Evolutionary conservation across 37 sponge, comb jelly and placozoan genomes (phyloP), one percentile per base, ranked within the genome.

Genomic region (Dysidea cf. avara): DNA sequence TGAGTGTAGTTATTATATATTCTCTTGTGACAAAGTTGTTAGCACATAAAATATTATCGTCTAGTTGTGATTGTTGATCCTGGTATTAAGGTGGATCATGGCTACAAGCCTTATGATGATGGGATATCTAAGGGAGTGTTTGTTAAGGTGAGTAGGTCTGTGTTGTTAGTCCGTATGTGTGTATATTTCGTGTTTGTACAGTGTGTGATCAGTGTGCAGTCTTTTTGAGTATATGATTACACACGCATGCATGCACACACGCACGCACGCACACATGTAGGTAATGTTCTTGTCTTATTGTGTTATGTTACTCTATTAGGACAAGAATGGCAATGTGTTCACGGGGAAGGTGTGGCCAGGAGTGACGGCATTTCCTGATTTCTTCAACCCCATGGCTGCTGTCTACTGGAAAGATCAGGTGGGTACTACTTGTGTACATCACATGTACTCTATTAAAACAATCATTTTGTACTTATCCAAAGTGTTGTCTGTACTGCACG

Each of bases 271-370:
- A n/a, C n/a, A n/a, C n/a, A n/a, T n/a, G n/a, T n/a, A n/a, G n/a
- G n/a, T n/a, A n/a, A n/a, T n/a, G n/a, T n/a, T n/a, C n/a, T n/a
- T n/a, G n/a, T n/a, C n/a, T n/a, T n/a, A n/a, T n/a, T n/a, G n/a
- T n/a, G n/a, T n/a, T n/a, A n/a, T n/a, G n/a, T n/a, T n/a, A n/a
- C n/a, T n/a, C n/a, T n/a, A n/a, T n/a, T n/a, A n/a, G n/a, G n/a
- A n/a, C n/a, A n/a, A n/a, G n/a, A 57, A 85, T 46, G 39, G 65
- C 18, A 51, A 85, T 24, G 20, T 63, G 9, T 86, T 86, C 38
- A 66, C 61, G 3, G 87, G 87, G 7, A 86, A 81, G 43, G 81
- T 86, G 17, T 86, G 87, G 87, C 87, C 87, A 7, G 87, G 87
- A 11, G 6, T 39, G 13, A 86, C 87, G 6, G 76, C 69, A 25